Evolutionary conservation across 2,888 invertebrate genomes (phyloP), one percentile per base, ranked within the genome.

Genomic region (Margaritifera margaritifera): DNA sequence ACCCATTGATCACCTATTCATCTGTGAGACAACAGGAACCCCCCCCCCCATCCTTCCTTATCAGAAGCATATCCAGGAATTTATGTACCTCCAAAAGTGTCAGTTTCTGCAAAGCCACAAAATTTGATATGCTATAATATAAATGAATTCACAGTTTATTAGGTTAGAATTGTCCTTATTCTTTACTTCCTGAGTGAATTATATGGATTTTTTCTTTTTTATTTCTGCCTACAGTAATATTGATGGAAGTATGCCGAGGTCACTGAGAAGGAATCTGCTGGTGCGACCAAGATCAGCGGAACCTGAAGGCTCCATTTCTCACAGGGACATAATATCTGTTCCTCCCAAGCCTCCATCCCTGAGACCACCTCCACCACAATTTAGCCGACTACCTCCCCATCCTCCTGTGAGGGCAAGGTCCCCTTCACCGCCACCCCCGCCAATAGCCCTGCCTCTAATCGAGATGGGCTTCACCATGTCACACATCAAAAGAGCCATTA

Each of bases 381-480:
- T 63, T 19, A 59, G 61, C 20, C 63, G 69, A 61, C 66, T 66
- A 42, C 72, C 72, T 64, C 72, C 69, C 27, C 72, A 72, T 42
- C 72, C 69, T 6, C 72, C 69, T 8, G 66, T 72, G 22, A 72
- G 72, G 31, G 66, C 72, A 0, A 69, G 72, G 54, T 82, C 86
- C 27, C 87, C 86, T 1, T 87, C 87, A 56, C 80, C 81, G 4
- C 86, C 88, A 2, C 90, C 91, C 4, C 91, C 92, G 2, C 91
- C 92, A 4, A 90, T 92, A 31, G 92, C 92, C 1, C 89, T 90
- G 1, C 92, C 92, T 15, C 88, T 93, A 25, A 86, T 93, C 63
- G 93, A 93, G 86, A 93, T 93, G 93, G 93, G 93, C 57, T 93
- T 93, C 85, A 89, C 91, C 19, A 83, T 92, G 52, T 87, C 90